phyloP scores from a whole-genome alignment of 2,797 vertebrate genomes.

The Anabas testudineus region DNA sequence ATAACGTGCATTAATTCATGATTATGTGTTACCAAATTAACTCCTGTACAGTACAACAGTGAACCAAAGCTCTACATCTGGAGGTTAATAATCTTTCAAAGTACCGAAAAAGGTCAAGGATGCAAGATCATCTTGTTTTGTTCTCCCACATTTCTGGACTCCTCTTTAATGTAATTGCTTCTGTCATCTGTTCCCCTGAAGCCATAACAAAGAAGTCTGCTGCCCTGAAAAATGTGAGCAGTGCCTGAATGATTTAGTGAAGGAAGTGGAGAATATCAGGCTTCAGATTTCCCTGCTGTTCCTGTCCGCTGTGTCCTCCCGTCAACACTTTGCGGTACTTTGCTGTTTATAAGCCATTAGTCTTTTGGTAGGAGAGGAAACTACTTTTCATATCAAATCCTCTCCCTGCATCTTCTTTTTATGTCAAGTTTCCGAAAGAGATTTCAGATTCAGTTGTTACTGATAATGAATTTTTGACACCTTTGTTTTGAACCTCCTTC shows the following conservation, averaged over 20 bases:
- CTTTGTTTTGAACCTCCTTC: not conserved
- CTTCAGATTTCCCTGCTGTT: constrained; percentile 53
- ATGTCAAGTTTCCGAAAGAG: not conserved
- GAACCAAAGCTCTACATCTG: constrained; percentile 9
- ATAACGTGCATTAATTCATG: not conserved
- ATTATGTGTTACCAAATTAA: not conserved
- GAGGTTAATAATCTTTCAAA: constrained; percentile 33
- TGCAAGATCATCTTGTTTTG: constrained; percentile 39
- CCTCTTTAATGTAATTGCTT: constrained; percentile 65
- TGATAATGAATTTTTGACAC: not conserved
- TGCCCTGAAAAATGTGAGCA: constrained; percentile 57
- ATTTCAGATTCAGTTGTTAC: not conserved
- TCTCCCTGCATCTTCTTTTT: not conserved
- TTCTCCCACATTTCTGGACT: constrained; percentile 45
- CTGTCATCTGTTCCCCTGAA: constrained; percentile 58
- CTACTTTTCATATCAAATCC: constrained; percentile 18
- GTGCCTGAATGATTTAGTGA: constrained; percentile 68
- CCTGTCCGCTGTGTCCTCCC: constrained; percentile 42
- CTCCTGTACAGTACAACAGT: not conserved
- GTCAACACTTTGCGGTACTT: constrained; percentile 31
- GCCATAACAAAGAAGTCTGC: constrained; percentile 55
- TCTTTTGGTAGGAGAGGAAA: constrained; percentile 27
- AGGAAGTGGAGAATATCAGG: constrained; percentile 51
- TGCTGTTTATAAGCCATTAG: constrained; percentile 46
- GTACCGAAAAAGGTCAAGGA: constrained; percentile 44